Conservation (phyloP, 2,113 vertebrate species). For the Myotis yumanensis region DNA sequence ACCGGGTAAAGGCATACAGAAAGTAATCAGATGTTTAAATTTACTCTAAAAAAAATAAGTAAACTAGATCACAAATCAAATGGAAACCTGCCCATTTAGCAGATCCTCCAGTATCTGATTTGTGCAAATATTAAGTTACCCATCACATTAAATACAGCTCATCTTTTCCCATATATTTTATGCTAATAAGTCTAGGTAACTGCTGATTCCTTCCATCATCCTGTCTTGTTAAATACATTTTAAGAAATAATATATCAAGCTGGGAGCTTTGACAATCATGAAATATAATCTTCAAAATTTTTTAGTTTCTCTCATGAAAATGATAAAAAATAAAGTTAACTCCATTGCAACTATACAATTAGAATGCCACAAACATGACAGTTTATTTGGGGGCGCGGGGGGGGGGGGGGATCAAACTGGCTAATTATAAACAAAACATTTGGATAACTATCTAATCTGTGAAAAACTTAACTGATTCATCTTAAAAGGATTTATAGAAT, state of each 20-base stretch:
- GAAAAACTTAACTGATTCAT: slow-evolving; percentile 18
- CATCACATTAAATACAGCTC: slow-evolving; percentile 53
- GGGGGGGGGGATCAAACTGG: not conserved
- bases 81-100: slow-evolving; percentile 40
- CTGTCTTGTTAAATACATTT: slow-evolving; percentile 51
- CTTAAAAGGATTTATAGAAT: not conserved
- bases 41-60: not conserved
- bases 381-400: not conserved
- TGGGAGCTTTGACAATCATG: slow-evolving; percentile 7
- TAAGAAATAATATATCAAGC: slow-evolving; percentile 38
- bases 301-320: not conserved
- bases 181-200: slow-evolving; percentile 52
- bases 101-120: slow-evolving; percentile 47
- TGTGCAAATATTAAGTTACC: slow-evolving; percentile 46
- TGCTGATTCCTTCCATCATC: not conserved
- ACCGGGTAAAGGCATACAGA: not conserved
- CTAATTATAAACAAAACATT: slow-evolving; percentile 42
- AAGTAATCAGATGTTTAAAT: slow-evolving; percentile 1
- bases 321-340: slow-evolving; percentile 37
- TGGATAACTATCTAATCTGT: slow-evolving; percentile 40
- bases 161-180: slow-evolving; percentile 14
- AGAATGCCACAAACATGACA: slow-evolving; percentile 9
- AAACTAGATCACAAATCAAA: slow-evolving; percentile 27
- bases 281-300: slow-evolving; percentile 44
- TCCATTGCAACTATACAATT: not conserved